phyloP scores from a whole-genome alignment of 2,888 invertebrate genomes.

The Parnassius mnemosyne region DNA sequence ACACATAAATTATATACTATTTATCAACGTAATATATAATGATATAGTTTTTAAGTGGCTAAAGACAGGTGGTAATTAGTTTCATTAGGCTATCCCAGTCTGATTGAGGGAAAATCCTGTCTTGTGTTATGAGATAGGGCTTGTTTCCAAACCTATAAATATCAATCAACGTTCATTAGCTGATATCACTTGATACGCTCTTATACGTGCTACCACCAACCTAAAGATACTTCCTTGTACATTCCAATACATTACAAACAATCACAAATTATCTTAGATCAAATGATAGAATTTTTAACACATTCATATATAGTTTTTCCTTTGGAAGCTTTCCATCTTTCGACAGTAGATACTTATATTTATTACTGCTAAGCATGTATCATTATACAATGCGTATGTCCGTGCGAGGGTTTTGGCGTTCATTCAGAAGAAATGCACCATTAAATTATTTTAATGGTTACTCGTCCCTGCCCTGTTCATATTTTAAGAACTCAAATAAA shows the following conservation, averaged over 20 bases:
- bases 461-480: conserved; percentile 28
- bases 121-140: conserved; percentile 51
- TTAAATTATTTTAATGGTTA: conserved; percentile 38
- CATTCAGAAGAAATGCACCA: conserved; percentile 33
- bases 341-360: conserved; percentile 33
- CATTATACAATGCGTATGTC: conserved; percentile 38
- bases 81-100: conserved; percentile 31
- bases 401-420: conserved; percentile 30
- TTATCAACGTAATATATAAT: too few relatives aligned
- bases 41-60: too few relatives aligned
- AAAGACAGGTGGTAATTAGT: conserved; percentile 26
- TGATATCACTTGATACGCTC: conserved; percentile 39
- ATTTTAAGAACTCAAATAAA: conserved; percentile 29
- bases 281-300: background rate
- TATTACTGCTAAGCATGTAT: conserved; percentile 31
- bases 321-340: conserved; percentile 44
- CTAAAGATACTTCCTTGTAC: conserved; percentile 31
- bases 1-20: too few relatives aligned
- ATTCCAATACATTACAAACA: background rate
- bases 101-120: conserved; percentile 52
- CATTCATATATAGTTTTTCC: conserved; percentile 31
- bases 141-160: conserved; percentile 64
- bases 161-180: conserved; percentile 62
- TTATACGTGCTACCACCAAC: conserved; percentile 39
- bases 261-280: background rate